Evolutionary conservation across 2,113 vertebrate genomes (phyloP).

Genomic region (Sylvietta virens): DNA sequence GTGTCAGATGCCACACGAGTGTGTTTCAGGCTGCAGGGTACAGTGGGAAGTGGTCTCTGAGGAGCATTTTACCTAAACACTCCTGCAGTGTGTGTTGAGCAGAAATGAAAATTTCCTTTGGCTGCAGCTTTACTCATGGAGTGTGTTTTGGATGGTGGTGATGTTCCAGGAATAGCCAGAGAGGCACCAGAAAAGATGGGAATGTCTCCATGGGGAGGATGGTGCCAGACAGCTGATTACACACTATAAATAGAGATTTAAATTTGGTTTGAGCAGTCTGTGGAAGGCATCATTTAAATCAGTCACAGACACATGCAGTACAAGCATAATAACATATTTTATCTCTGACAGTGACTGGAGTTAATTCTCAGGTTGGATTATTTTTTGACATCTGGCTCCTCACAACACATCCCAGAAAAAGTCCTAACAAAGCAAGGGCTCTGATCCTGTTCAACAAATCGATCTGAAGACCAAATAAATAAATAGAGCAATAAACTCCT

Average conservation of each 20-base stretch:
- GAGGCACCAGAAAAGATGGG: neutral
- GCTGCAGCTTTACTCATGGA: neutral
- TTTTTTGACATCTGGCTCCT: neutral
- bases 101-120: neutral
- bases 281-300: neutral
- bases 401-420: neutral
- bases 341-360: neutral
- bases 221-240: neutral
- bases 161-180: neutral
- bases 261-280: neutral
- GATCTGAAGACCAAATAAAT: neutral
- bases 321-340: neutral
- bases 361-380: neutral
- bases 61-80: neutral
- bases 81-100: neutral
- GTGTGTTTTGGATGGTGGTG: neutral
- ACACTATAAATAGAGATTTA: neutral
- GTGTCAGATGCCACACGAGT: neutral
- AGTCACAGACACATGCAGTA: neutral
- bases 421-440: neutral
- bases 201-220: neutral
- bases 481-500: too few species aligned
- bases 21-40: accelerated
- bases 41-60: neutral
- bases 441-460: neutral